These are phyloP conservation scores for Drosophila tsacasi DNA, from an alignment of 1,140 invertebrate species.

Conservation along the genomic window DNA sequence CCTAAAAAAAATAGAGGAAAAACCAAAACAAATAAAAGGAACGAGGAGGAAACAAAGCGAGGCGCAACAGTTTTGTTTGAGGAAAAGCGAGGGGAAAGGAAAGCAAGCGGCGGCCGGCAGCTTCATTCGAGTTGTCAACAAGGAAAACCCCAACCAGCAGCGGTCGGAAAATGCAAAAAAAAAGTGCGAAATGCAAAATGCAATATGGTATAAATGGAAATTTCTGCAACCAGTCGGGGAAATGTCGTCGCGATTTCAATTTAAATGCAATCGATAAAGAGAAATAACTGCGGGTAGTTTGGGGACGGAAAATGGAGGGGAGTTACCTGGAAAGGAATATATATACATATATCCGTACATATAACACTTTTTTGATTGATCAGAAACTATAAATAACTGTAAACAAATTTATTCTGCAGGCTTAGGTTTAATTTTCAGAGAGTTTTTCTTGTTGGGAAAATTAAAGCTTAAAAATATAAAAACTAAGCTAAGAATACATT, in stretches of 20 bases:
- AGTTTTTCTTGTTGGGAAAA: no score
- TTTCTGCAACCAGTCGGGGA: conserved; percentile 38
- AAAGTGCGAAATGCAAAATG: conserved; percentile 53
- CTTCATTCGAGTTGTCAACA: conserved; percentile 51
- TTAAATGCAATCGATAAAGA: conserved; percentile 56
- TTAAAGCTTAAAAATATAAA: no score
- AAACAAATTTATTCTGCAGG: not conserved
- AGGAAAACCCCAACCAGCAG: conserved; percentile 48
- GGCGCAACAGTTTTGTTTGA: conserved; percentile 76
- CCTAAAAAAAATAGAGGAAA: conserved; percentile 4
- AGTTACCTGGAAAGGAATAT: not conserved
- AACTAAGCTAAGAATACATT: no score
- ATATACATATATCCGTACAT: not conserved
- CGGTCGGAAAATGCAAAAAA: conserved; percentile 9
- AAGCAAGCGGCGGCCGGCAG: conserved; percentile 17
- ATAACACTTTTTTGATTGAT: conserved; percentile 3
- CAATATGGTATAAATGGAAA: conserved; percentile 51
- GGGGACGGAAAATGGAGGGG: not conserved
- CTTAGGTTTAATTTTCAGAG: not conserved
- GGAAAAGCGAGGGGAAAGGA: conserved; percentile 4
- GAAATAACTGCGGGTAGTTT: conserved; percentile 30
- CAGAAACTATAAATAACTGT: conserved; percentile 3
- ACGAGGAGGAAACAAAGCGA: conserved; percentile 55
- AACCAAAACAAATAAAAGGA: conserved; percentile 20
- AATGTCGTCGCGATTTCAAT: conserved; percentile 55